phyloP scores from a whole-genome alignment of 2,113 vertebrate species.

The Dipodomys merriami region DNA sequence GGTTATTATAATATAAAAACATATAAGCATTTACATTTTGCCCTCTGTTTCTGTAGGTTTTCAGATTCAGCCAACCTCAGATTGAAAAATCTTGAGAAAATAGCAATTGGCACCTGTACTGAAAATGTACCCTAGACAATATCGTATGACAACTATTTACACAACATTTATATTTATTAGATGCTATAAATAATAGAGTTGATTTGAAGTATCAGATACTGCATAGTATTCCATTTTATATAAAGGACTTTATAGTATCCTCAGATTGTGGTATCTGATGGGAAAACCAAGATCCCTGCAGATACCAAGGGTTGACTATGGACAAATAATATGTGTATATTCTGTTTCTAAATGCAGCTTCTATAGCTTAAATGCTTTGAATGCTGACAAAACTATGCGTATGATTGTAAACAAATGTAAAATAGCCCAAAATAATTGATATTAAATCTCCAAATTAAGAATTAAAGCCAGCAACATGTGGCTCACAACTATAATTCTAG shows the following conservation, averaged over 20 bases:
- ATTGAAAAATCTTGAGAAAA: background rate
- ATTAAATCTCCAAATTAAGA: constrained; percentile 33
- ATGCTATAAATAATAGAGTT: background rate
- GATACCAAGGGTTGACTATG: background rate
- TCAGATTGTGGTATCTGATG: background rate
- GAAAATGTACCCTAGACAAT: background rate
- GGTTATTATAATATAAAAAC: background rate
- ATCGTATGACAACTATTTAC: background rate
- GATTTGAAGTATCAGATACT: background rate
- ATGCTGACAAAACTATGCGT: background rate
- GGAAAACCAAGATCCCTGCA: background rate
- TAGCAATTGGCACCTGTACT: background rate
- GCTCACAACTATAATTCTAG: background rate
- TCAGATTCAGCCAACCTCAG: background rate
- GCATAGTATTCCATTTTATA: background rate
- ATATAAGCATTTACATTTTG: background rate
- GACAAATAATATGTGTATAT: background rate
- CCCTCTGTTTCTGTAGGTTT: background rate
- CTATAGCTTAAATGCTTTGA: background rate
- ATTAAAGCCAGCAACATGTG: background rate
- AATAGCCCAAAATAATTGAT: background rate
- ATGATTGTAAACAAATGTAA: constrained; percentile 1
- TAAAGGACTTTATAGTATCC: background rate
- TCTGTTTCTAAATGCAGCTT: background rate
- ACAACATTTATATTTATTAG: background rate